These are phyloP conservation scores for Lycocerus yunnanus DNA, from an alignment of 2,888 invertebrate genomes.

Conservation along the genomic window DNA sequence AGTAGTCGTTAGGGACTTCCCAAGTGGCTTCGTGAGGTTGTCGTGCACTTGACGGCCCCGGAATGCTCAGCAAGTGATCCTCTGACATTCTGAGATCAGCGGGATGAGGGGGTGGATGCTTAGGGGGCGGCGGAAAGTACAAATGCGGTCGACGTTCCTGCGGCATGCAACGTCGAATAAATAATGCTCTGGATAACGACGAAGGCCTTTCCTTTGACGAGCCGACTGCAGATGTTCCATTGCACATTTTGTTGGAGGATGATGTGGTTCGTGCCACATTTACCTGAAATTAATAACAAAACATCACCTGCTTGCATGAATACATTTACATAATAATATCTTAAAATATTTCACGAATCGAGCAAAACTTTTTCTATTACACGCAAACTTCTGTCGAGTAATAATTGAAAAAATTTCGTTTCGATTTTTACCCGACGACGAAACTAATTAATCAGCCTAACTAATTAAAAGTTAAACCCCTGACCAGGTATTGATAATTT, in stretches of 20 bases:
- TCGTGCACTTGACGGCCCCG: constrained; percentile 45
- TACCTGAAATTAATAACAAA: constrained; percentile 43
- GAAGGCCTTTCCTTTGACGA: constrained; percentile 24
- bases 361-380: background rate
- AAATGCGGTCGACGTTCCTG: constrained; percentile 58
- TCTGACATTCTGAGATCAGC: constrained; percentile 48
- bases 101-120: constrained; percentile 65
- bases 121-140: constrained; percentile 77
- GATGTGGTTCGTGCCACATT: constrained; percentile 50
- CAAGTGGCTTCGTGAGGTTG: constrained; percentile 39
- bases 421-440: background rate
- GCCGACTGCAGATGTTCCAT: constrained; percentile 42
- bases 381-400: background rate
- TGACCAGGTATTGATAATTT: background rate
- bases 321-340: background rate
- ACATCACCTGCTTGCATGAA: background rate
- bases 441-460: background rate
- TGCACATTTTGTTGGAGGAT: constrained; percentile 45
- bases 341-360: background rate
- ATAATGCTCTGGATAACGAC: constrained; percentile 11
- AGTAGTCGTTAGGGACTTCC: constrained; percentile 66
- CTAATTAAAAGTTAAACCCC: background rate
- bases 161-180: constrained; percentile 23
- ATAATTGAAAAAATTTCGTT: background rate
- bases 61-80: constrained; percentile 47